Base-by-base conservation (phyloP, 2,113 vertebrate genomes). In the Callipepla squamata region DNA sequence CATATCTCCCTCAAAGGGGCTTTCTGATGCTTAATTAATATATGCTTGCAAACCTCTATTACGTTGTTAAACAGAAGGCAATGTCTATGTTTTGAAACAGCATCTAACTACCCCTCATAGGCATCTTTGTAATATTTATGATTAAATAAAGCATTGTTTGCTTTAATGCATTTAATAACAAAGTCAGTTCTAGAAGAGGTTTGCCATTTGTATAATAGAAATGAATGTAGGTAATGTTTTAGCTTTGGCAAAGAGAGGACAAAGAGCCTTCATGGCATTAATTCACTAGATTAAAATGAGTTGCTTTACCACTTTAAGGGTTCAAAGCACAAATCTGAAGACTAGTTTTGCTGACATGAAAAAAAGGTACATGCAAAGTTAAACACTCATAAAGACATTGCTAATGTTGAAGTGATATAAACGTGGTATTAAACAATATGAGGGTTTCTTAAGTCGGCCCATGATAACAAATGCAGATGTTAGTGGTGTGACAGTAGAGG, bases 11-110 rank as follows among this genome's bases (percentile, higher is more conserved):
- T 83, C 67, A 68, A 80, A 87, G 44, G 47, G n/a, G 15, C 23
- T 34, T 79, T 92, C 76, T 79, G 36, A 79, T 87, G 58, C 7
- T 87, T 93, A 89, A 95, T 63, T 93, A 85, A 76, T 79, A 30
- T 26, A 73, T 69, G 23, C 47, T 82, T 77, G 48, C 62, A 93
- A 87, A 77, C 8, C 11, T 66, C 42, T 82, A 19, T 70, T 36
- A 83, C 28, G 58, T 59, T 11, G 0, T 74, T 87, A 73, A 79
- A 75, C 3, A 70, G 45, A 85, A 90, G 19, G 26, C 36, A 61
- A 16, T 26, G 28, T 26, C 69, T 80, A 3, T 48, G n/a, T 42
- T 47, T 6, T 57, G 51, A 89, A 74, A 86, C 17, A 72, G 12
- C 23, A 34, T 51, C 40, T 70, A 18, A 79, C 36, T 80, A 51